Evolutionary conservation across 2,888 invertebrate genomes (phyloP).

Genomic region (Torymus auratus): DNA sequence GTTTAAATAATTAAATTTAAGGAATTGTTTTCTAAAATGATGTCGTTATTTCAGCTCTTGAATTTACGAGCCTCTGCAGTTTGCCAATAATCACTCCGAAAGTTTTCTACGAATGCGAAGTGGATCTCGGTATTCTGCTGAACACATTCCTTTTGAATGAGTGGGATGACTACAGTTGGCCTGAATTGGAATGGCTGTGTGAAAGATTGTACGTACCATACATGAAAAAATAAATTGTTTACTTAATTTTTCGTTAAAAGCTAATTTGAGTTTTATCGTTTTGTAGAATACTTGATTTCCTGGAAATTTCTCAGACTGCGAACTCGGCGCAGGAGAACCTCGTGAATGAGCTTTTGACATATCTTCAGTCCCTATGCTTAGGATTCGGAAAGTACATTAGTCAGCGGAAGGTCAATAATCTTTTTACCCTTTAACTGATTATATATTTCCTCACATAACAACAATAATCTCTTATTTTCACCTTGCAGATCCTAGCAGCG

Average conservation of each 20-base stretch:
- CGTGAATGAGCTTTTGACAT: conserved; percentile 78
- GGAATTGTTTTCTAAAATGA: not conserved
- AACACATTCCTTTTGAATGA: conserved; percentile 78
- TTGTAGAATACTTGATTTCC: conserved; percentile 80
- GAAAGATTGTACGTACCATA: conserved; percentile 80
- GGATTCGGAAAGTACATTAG: conserved; percentile 84
- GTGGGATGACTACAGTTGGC: conserved; percentile 81
- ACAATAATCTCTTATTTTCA: not conserved
- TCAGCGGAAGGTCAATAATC: conserved; percentile 72
- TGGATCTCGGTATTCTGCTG: conserved; percentile 80
- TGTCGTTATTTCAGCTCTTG: conserved; percentile 72
- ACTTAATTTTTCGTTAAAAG: not conserved
- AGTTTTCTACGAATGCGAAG: conserved; percentile 81
- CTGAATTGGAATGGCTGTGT: conserved; percentile 84
- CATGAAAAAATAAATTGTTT: conserved; percentile 37
- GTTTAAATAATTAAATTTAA: not conserved
- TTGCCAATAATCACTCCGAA: conserved; percentile 79
- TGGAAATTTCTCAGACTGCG: conserved; percentile 79
- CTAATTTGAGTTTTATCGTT: not conserved
- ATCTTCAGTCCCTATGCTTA: conserved; percentile 80
- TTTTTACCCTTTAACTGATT: not conserved
- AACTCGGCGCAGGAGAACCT: conserved; percentile 78
- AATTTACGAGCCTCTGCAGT: conserved; percentile 77
- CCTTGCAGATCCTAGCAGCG: conserved; percentile 78
- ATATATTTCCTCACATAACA: not conserved